A percentile compares a stretch with the other conserved stretches of the same genome.
These are phyloP conservation scores for Sarcoramphus papa DNA, from an alignment of 2,797 vertebrate genomes.

Conservation along the genomic window DNA sequence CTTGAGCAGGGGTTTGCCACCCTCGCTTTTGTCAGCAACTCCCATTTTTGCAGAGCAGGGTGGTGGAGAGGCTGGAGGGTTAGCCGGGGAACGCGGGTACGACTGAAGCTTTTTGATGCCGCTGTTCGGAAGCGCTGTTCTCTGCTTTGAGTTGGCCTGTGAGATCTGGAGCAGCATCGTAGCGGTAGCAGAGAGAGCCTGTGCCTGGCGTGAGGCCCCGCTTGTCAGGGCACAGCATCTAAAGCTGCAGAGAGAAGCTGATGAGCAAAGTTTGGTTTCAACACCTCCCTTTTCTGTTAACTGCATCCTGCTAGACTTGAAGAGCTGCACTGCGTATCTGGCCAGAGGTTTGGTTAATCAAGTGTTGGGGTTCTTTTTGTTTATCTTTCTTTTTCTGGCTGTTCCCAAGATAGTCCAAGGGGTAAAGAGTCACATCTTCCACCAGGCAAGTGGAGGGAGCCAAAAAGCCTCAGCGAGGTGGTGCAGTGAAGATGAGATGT, in stretches of 20 bases:
- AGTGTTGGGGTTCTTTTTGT: accelerated
- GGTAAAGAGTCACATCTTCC: neutral
- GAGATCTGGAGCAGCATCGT: neutral
- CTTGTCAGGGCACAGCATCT: accelerated
- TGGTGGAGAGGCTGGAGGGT: neutral
- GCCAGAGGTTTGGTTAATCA: neutral
- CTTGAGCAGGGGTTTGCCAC: neutral
- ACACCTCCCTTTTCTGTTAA: neutral
- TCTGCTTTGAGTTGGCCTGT: neutral
- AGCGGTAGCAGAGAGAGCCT: neutral
- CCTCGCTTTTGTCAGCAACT: neutral
- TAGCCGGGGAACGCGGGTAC: accelerated
- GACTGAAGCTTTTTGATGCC: neutral
- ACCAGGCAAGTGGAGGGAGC: neutral
- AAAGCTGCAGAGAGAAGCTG: neutral
- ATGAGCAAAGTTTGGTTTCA: neutral
- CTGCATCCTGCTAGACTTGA: neutral
- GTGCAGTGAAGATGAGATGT: neutral
- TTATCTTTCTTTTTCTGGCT: neutral
- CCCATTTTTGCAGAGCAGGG: accelerated
- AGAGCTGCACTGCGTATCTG: neutral
- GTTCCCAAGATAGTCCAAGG: neutral
- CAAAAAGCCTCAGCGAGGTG: neutral
- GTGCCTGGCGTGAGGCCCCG: accelerated
- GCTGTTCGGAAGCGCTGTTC: neutral